Evolutionary conservation across 2,113 vertebrate genomes (phyloP), one percentile per base, ranked within the genome.

Genomic region (Limnothrissa miodon): DNA sequence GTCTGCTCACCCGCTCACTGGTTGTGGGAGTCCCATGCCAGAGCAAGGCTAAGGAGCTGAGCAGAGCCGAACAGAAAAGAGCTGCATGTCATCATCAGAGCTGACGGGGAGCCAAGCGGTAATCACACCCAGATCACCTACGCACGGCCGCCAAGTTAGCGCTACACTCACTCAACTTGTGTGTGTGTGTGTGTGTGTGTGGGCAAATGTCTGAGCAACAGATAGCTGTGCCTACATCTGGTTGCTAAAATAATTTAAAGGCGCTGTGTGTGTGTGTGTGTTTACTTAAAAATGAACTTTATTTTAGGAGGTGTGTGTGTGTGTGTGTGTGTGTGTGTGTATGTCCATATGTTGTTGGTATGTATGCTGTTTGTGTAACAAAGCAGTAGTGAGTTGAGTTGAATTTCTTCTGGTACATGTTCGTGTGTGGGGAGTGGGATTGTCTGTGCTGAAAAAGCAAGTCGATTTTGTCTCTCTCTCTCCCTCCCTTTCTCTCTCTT

Each of bases 81-180:
- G 82, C 92, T 93, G 93, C 93, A 95, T 94, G 93, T 94, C 93
- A 95, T 95, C 93, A 94, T 94, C 92, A 92, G 90, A 89, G 90
- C 92, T 94, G 92, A 93, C 88, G 86, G 89, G 89, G 89, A 90
- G 94, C 94, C 94, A 95, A 93, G 90, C 92, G 86, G 90, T 95
- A 95, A 95, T 95, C 93, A 94, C 94, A 94, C 93, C 93, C 94
- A 95, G 94, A 95, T 94, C 94, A 95, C 93, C 94, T 94, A 89
- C 86, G 87, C 83, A 89, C 91, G 90, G 91, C 92, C 92, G 94
- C 94, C 94, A 95, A 94, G 91, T 92, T 93, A 93, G 89, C 90
- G 92, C 92, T 92, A 92, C 90, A 93, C 91, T 92, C 90, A 90
- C 86, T 87, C 87, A 53, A 80, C 83, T 59, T 44, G 82, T 39